These are phyloP conservation scores for Aleiodes leptofemur DNA, from an alignment of 2,888 invertebrate species.

Conservation along the genomic window DNA sequence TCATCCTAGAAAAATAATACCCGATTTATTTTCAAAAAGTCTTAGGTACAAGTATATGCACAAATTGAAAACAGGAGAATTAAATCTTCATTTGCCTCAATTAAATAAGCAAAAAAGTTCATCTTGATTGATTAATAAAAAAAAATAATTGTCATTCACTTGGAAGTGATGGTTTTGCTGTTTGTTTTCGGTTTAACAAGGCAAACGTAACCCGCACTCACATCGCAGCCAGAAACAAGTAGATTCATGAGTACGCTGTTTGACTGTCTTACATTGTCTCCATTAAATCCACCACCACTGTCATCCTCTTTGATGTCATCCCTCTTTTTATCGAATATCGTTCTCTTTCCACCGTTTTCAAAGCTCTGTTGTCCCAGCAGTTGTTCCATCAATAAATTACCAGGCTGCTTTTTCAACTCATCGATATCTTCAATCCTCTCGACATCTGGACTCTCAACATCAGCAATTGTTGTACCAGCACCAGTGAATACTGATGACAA, in stretches of 20 bases:
- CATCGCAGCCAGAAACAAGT: slow-evolving; percentile 95
- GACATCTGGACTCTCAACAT: background rate
- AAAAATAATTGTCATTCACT: slow-evolving; percentile 60
- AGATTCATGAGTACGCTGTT: slow-evolving; percentile 95
- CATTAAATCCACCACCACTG: slow-evolving; percentile 73
- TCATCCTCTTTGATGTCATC: slow-evolving; percentile 67
- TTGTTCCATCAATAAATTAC: slow-evolving; percentile 68
- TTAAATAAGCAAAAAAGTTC: background rate
- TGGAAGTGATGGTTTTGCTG: slow-evolving; percentile 62
- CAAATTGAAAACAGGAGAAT: too few relatives aligned
- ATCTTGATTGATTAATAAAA: background rate
- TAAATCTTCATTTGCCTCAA: background rate
- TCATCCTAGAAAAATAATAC: background rate
- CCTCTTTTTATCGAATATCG: slow-evolving; percentile 19
- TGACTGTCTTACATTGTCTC: slow-evolving; percentile 75
- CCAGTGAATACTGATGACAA: slow-evolving; percentile 23
- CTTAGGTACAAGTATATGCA: too few relatives aligned
- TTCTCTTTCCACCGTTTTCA: slow-evolving; percentile 70
- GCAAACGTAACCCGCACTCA: slow-evolving; percentile 93
- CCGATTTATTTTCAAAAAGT: background rate
- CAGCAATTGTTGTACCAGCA: slow-evolving; percentile 8
- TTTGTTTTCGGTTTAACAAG: slow-evolving; percentile 78
- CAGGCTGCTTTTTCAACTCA: background rate
- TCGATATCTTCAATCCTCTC: background rate
- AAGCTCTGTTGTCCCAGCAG: slow-evolving; percentile 72